These are phyloP conservation scores for Bubalus kerabau DNA, from an alignment of 2,113 vertebrate species.

Conservation along the genomic window DNA sequence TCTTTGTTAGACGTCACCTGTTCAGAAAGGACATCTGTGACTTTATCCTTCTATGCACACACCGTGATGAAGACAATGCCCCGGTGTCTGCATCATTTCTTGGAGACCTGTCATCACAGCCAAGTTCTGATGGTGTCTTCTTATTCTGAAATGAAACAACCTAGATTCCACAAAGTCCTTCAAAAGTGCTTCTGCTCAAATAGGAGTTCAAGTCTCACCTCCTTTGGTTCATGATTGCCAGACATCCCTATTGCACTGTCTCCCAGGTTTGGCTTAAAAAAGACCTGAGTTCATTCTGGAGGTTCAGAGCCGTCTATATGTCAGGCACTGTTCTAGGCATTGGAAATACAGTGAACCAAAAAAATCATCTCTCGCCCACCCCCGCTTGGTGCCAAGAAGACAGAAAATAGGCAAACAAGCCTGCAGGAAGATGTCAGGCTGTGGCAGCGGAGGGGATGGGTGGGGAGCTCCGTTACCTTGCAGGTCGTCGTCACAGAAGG, in stretches of 20 bases:
- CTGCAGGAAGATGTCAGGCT: background rate
- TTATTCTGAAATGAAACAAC: background rate
- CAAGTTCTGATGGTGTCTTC: background rate
- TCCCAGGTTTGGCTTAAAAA: background rate
- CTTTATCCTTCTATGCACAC: background rate
- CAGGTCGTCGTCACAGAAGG: background rate
- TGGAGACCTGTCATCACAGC: background rate
- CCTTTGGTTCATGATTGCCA: background rate
- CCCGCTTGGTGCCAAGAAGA: background rate
- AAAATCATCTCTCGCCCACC: background rate
- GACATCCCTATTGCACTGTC: background rate
- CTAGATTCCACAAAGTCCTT: background rate
- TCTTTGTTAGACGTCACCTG: background rate
- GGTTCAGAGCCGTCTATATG: background rate
- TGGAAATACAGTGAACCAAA: background rate
- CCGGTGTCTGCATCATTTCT: background rate
- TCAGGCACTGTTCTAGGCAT: background rate
- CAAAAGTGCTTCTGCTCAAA: background rate
- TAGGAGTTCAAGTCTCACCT: background rate
- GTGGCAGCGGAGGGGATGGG: background rate
- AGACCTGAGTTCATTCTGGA: background rate
- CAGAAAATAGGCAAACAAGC: background rate
- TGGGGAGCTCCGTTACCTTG: background rate
- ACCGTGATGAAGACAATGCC: background rate
- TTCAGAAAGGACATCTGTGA: background rate